Conservation (phyloP, 2,113 vertebrate species). For the Megaleporinus macrocephalus region DNA sequence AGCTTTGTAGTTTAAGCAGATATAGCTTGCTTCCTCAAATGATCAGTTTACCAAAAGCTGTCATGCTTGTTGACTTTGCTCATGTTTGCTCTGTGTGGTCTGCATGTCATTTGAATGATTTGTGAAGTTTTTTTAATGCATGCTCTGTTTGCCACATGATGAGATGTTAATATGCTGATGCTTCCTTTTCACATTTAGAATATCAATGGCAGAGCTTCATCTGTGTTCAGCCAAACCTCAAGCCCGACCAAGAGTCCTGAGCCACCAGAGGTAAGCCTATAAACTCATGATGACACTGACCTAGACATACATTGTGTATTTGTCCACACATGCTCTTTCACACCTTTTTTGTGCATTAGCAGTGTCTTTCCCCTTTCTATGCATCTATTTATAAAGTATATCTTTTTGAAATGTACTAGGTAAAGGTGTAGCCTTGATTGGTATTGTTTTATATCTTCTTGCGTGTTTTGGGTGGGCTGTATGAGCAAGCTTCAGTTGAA, state of each 20-base stretch:
- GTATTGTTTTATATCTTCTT: neutral
- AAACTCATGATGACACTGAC: neutral
- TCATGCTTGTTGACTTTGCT: neutral
- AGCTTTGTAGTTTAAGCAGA: neutral
- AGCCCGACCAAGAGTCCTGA: conserved; percentile 72
- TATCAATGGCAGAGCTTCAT: conserved; percentile 63
- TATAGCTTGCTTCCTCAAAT: neutral
- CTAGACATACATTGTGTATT: neutral
- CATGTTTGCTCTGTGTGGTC: neutral
- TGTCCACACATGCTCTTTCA: neutral
- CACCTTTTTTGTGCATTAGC: neutral
- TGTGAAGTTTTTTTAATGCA: neutral
- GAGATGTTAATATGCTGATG: conserved; percentile 5
- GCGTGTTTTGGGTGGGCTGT: neutral
- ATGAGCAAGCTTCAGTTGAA: neutral
- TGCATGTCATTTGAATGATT: neutral
- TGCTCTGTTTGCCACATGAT: neutral
- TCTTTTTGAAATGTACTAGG: neutral
- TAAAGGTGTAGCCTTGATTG: neutral
- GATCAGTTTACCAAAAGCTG: neutral
- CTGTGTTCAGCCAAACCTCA: conserved; percentile 68
- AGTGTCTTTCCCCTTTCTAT: neutral
- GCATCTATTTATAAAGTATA: neutral
- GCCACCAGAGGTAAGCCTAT: conserved; percentile 60
- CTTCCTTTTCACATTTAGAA: conserved; percentile 55